A percentile compares a stretch with the other conserved stretches of the same genome.
phyloP scores from a whole-genome alignment of 2,888 invertebrate genomes.

The Agrochola lota region DNA sequence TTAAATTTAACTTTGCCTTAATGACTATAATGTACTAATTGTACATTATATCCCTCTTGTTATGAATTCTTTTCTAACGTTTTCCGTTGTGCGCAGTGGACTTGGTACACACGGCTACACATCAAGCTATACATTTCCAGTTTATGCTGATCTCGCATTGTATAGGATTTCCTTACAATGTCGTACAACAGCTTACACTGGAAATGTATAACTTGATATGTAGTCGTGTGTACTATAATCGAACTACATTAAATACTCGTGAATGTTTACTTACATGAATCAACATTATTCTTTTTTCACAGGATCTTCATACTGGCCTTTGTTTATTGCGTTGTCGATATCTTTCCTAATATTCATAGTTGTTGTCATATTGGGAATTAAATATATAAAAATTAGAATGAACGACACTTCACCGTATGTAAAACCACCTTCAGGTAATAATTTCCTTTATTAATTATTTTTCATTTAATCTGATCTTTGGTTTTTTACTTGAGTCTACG shows the following conservation, averaged over 20 bases:
- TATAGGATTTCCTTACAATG: no score
- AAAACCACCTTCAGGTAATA: slow-evolving; percentile 85
- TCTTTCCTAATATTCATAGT: slow-evolving; percentile 86
- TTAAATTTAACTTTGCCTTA: background rate
- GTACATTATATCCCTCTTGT: background rate
- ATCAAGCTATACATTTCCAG: no score
- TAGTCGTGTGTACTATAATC: background rate
- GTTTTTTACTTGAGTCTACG: background rate
- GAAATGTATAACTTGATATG: no score
- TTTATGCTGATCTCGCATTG: no score
- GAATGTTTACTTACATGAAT: background rate
- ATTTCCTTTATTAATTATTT: no score
- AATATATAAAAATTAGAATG: slow-evolving; percentile 87
- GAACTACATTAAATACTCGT: background rate
- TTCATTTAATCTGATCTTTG: background rate
- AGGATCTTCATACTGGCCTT: slow-evolving; percentile 87
- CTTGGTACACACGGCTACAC: background rate
- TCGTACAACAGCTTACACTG: no score
- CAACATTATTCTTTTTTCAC: slow-evolving; percentile 41
- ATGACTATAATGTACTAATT: background rate
- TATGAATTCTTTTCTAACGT: background rate
- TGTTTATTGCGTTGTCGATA: slow-evolving; percentile 83
- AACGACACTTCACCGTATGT: slow-evolving; percentile 84
- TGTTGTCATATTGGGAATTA: slow-evolving; percentile 84
- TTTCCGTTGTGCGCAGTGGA: background rate